Evolutionary conservation across 2,113 vertebrate species (phyloP), one percentile per base, ranked within the genome.

Genomic region (Pandion haliaetus): DNA sequence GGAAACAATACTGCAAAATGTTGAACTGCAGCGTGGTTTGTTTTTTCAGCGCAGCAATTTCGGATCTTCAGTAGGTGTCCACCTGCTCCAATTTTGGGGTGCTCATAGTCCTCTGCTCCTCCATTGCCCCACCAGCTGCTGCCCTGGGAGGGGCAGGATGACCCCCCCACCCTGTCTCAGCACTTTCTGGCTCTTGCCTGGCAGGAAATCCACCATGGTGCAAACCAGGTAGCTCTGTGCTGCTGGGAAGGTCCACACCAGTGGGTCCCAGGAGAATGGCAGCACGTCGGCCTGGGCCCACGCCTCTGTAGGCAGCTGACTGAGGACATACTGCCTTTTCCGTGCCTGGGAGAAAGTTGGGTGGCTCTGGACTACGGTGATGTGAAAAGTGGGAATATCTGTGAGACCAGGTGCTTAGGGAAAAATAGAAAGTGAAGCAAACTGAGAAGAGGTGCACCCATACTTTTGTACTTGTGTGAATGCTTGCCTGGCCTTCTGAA

Each of bases 271-370:
- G n/a, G 14, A 49, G 20, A 80, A 32, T 3, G 17, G 45, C 45
- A 79, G 3, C 11, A 55, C 0, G 0, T 28, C 4, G 4, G 21
- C n/a, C 38, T 77, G 47, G 34, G 40, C 8, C 58, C 8, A 8
- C 10, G 25, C 13, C 9, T 87, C 63, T 42, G 54, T 13, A 57
- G 24, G 49, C 32, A 58, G 15, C 20, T 40, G 12, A 9, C 44
- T 82, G 54, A 69, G 23, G 20, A 57, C 29, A 36, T 17, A 9
- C 10, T 65, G 32, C 24, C 45, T 94, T 38, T 16, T 17, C 17
- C 26, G 2, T 34, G 25, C 25, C 49, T 42, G 19, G 14, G 12
- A 69, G 19, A 69, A 74, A 73, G 21, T 17, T 38, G 24, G 15
- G 10, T 61, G 40, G 9, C 40, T 93, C 29, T 50, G 57, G 31